Evolutionary conservation across 1,140 invertebrate genomes (phyloP).

Genomic region (Phthorimaea operculella): DNA sequence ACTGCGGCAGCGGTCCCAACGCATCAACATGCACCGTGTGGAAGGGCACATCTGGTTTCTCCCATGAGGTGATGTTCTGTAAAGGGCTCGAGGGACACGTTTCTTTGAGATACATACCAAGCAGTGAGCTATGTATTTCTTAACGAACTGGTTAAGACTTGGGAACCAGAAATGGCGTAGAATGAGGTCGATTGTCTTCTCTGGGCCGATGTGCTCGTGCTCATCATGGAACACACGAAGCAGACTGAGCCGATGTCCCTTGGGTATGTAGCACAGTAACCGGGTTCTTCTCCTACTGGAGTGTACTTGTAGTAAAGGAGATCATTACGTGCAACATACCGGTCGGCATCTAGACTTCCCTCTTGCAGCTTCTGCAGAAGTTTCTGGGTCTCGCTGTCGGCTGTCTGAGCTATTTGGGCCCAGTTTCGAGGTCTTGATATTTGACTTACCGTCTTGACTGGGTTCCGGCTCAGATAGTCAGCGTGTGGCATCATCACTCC

Average conservation of each 20-base stretch:
- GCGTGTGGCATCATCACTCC: neutral
- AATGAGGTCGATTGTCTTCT: neutral
- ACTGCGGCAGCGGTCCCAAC: too few species aligned
- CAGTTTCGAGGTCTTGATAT: neutral
- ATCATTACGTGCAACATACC: neutral
- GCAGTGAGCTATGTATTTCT: too few species aligned
- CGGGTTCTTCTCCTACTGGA: neutral
- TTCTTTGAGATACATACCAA: too few species aligned
- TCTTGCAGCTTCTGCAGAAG: neutral
- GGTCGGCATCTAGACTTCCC: neutral
- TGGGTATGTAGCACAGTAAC: neutral
- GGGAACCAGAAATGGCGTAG: neutral
- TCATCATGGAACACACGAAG: neutral
- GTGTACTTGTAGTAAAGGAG: neutral
- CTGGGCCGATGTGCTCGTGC: neutral
- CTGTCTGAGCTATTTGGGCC: neutral
- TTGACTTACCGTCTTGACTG: neutral
- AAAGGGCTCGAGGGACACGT: too few species aligned
- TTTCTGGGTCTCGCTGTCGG: neutral
- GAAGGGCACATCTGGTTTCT: too few species aligned
- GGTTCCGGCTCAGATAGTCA: neutral
- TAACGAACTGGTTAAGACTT: neutral
- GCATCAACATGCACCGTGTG: too few species aligned
- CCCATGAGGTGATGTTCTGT: too few species aligned
- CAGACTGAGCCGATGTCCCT: neutral